Evolutionary conservation across 1,140 invertebrate species (phyloP), one percentile per base, ranked within the genome.

Genomic region (Carposina sasakii): DNA sequence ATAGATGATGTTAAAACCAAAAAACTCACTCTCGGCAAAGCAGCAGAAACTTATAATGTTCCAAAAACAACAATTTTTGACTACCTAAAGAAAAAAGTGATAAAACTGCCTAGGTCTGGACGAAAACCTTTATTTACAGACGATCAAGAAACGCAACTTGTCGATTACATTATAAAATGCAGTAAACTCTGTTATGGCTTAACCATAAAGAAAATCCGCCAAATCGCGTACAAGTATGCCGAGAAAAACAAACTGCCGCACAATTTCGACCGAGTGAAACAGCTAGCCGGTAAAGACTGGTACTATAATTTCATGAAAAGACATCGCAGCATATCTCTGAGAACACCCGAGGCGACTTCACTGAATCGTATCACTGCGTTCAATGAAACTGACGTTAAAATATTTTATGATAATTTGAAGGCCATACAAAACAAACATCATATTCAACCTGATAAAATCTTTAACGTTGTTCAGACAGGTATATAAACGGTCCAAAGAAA

Each of bases 241-340:
- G 48, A 51, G 23, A 51, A 48, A 28, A 56, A 56, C 36, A 47
- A 51, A 56, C 48, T 47, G 34, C 22, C 48, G 16, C 44, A 57
- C 42, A 52, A 48, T 43, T 56, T 56, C 28, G 43, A 52, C 36
- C 37, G 31, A 52, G 46, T 41, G 19, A 62, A 62, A 20, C 51
- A 63, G 42, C 57, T 67, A 34, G 76, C 74, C 21, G 66, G 74
- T n/a, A 59, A 65, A 48, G 60, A 82, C 30, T 82, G 72, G 73
- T 67, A 66, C 43, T 54, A 67, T 28, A 40, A 36, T 12, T 83
- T 75, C 48, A 71, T 82, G 60, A 67, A 66, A 47, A 52, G 65
- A 30, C 62, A 82, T 62, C 61, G 61, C 20, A 33, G 63, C 19
- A 43, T 76, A 24, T 60, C 62, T 13, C 42, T 76, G 17, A 39